Evolutionary conservation across 2,888 invertebrate genomes (phyloP), one percentile per base, ranked within the genome.

Genomic region (Brenthis daphne): DNA sequence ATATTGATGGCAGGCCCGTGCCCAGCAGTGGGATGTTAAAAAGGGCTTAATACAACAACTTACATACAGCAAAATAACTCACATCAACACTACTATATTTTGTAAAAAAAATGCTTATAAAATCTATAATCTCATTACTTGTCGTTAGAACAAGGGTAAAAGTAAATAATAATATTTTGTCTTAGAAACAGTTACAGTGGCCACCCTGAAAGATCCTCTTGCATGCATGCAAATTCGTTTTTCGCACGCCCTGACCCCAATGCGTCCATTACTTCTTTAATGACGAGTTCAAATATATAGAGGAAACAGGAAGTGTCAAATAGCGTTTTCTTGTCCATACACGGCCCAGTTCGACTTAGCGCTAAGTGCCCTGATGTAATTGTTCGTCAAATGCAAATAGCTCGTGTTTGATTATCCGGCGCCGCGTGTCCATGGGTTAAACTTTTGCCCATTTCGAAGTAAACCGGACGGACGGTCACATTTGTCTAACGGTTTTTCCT

Each of bases 281-380:
- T 74, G 60, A 64, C 77, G 79, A 71, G 75, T 77, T 79, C 81
- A 83, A 83, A 84, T 79, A 82, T 82, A 82, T 83, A 81, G 84
- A 86, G 90, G 90, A 90, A 89, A 91, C 91, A 88, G 92, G 92
- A 92, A 91, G 88, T 87, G 85, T 88, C 87, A 90, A 92, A 92
- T 91, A 88, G 92, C 82, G 83, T 91, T 92, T 90, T 87, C 88
- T 84, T 92, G 91, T 91, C 86, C 80, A 79, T 81, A 84, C 86
- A 85, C 89, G 89, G 88, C 86, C 88, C 88, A 90, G 89, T 90
- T 91, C 86, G 79, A 77, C 82, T 83, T 81, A 85, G 82, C 83
- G 85, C 83, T 91, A 91, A 92, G 92, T 91, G 92, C 87, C 80
- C 78, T 82, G 85, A 80, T 90, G 91, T 91, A 90, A 90, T 90